Conservation (phyloP, 2,797 vertebrate species). For the Rhinogobio ventralis region DNA sequence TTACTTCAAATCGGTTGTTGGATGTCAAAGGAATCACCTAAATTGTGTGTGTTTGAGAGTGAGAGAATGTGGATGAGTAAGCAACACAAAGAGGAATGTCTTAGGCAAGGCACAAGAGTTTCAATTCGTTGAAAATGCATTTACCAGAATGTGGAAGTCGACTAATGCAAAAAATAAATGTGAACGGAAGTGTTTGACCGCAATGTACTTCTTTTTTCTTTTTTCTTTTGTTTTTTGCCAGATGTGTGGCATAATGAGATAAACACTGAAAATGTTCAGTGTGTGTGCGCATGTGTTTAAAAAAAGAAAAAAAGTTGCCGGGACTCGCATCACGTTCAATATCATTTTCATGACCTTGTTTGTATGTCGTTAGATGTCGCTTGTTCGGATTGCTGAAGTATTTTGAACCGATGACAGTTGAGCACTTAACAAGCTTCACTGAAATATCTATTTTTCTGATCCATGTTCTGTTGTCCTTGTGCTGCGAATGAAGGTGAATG, state of each 20-base stretch:
- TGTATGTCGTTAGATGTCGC: constrained; percentile 73
- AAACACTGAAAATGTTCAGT: constrained; percentile 46
- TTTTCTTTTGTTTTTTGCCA: neutral
- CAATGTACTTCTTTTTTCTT: constrained; percentile 18
- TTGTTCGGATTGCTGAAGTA: constrained; percentile 73
- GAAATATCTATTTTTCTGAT: constrained; percentile 46
- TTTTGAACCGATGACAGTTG: constrained; percentile 70
- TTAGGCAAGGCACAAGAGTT: constrained; percentile 40
- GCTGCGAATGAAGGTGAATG: constrained; percentile 76
- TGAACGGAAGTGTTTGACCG: constrained; percentile 38
- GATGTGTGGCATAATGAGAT: constrained; percentile 51
- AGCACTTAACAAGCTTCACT: constrained; percentile 74
- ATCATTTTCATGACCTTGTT: constrained; percentile 71
- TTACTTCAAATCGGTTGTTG: neutral
- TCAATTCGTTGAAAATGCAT: neutral
- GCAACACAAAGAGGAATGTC: constrained; percentile 27
- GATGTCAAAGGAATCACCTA: neutral
- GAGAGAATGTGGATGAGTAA: neutral
- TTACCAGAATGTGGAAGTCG: constrained; percentile 30
- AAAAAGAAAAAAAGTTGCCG: constrained; percentile 33
- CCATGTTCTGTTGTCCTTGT: constrained; percentile 60
- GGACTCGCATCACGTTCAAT: constrained; percentile 53
- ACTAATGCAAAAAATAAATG: constrained; percentile 51
- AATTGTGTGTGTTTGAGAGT: neutral
- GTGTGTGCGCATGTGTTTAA: constrained; percentile 54